Conservation (phyloP, 2,797 vertebrate genomes). For the Pelobates cultripes region DNA sequence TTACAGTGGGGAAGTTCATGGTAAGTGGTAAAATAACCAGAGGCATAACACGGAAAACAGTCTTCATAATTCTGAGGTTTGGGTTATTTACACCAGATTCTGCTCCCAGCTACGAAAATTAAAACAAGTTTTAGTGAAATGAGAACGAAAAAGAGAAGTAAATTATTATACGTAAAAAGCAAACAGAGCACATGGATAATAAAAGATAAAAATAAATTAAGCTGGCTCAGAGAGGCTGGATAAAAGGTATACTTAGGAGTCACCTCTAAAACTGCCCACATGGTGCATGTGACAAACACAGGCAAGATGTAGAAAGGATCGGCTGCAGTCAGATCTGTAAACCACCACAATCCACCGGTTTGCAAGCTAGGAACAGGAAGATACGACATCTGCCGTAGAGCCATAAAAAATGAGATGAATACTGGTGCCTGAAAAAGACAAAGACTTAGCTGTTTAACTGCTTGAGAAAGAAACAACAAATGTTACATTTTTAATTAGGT, state of each 20-base stretch:
- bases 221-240: too few species aligned
- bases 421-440: slow-evolving; percentile 75
- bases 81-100: slow-evolving; percentile 86
- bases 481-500: too few species aligned
- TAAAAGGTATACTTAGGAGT: slow-evolving; percentile 4
- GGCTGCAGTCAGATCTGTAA: slow-evolving; percentile 77
- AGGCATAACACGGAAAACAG: slow-evolving; percentile 82
- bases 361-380: slow-evolving; percentile 89
- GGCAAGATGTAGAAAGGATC: slow-evolving; percentile 85
- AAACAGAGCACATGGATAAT: too few species aligned
- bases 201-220: too few species aligned
- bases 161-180: too few species aligned
- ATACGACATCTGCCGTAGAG: slow-evolving; percentile 86
- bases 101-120: slow-evolving; percentile 76
- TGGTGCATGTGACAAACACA: slow-evolving; percentile 78
- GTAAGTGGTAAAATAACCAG: slow-evolving; percentile 83
- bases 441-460: neutral
- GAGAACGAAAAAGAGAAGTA: neutral
- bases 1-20: slow-evolving; percentile 86
- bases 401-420: slow-evolving; percentile 91
- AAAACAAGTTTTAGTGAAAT: neutral
- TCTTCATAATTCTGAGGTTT: slow-evolving; percentile 82
- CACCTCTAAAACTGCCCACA: slow-evolving; percentile 88
- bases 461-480: too few species aligned
- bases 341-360: slow-evolving; percentile 85